phyloP scores from a whole-genome alignment of 2,113 vertebrate species.

The Trematomus loennbergii region DNA sequence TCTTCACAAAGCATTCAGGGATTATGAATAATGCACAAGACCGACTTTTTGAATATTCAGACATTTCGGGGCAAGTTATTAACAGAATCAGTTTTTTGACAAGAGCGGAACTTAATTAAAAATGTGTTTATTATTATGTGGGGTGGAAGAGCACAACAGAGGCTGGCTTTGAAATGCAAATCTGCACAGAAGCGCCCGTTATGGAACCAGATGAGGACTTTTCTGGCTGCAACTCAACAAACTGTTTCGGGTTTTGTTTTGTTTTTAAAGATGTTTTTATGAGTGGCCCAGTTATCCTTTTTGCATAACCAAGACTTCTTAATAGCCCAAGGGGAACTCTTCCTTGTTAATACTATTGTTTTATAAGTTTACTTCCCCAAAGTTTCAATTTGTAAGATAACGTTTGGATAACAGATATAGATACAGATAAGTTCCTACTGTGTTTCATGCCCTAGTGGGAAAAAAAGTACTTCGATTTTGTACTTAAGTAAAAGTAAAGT shows the following conservation, averaged over 20 bases:
- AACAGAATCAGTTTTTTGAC: conserved; percentile 74
- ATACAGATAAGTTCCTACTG: conserved; percentile 3
- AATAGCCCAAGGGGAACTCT: conserved; percentile 38
- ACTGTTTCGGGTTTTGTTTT: conserved; percentile 50
- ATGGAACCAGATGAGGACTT: conserved; percentile 45
- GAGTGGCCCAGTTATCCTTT: conserved; percentile 69
- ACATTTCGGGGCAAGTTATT: conserved; percentile 76
- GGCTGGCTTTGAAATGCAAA: conserved; percentile 80
- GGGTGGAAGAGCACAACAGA: conserved; percentile 52
- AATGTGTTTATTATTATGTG: conserved; percentile 76
- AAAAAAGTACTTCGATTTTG: no score
- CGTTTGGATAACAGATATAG: conserved; percentile 36
- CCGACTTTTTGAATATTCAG: conserved; percentile 72
- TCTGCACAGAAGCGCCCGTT: conserved; percentile 44
- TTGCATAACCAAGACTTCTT: conserved; percentile 63
- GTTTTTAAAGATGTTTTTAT: conserved; percentile 37
- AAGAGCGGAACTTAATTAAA: conserved; percentile 79
- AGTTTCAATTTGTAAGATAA: conserved; percentile 58
- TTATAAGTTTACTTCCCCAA: conserved; percentile 48
- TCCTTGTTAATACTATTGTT: conserved; percentile 41
- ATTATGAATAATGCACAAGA: conserved; percentile 76
- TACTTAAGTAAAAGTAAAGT: no score
- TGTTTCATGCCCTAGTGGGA: no score
- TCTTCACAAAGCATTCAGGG: conserved; percentile 40
- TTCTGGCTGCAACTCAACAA: conserved; percentile 60